phyloP scores from a whole-genome alignment of 37 sponge, comb jelly and placozoan genomes.

The Axinella damicornis region DNA sequence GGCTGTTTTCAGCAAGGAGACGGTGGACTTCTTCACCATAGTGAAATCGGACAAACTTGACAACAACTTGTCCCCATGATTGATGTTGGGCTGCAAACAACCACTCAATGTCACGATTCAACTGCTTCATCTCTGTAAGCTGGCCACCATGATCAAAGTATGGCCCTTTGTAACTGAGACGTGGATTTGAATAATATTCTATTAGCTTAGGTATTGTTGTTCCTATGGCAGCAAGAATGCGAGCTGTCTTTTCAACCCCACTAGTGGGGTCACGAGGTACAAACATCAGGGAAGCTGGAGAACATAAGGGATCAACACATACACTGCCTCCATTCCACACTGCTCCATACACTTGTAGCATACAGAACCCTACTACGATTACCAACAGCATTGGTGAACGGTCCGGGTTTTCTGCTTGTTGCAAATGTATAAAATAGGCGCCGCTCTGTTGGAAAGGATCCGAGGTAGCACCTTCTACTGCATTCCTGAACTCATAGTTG shows the following conservation, averaged over 20 bases:
- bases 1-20: too few relatives aligned
- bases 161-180: too few relatives aligned
- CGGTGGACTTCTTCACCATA: too few relatives aligned
- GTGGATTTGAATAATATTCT: too few relatives aligned
- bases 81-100: too few relatives aligned
- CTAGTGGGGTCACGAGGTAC: slow-evolving; percentile 2
- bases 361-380: neutral
- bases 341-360: slow-evolving; percentile 13
- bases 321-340: neutral
- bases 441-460: neutral
- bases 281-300: neutral
- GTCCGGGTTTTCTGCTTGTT: neutral
- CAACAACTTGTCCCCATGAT: too few relatives aligned
- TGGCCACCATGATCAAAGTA: too few relatives aligned
- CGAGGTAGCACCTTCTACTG: neutral
- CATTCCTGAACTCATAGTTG: neutral
- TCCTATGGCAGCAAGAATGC: neutral
- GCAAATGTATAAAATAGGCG: neutral
- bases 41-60: too few relatives aligned
- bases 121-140: too few relatives aligned
- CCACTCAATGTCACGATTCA: too few relatives aligned
- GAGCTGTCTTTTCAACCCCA: neutral
- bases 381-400: slow-evolving; percentile 2
- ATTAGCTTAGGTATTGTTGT: neutral
- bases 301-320: slow-evolving; percentile 13